Conservation (phyloP, 2,797 vertebrate genomes). For the Luscinia megarhynchos region DNA sequence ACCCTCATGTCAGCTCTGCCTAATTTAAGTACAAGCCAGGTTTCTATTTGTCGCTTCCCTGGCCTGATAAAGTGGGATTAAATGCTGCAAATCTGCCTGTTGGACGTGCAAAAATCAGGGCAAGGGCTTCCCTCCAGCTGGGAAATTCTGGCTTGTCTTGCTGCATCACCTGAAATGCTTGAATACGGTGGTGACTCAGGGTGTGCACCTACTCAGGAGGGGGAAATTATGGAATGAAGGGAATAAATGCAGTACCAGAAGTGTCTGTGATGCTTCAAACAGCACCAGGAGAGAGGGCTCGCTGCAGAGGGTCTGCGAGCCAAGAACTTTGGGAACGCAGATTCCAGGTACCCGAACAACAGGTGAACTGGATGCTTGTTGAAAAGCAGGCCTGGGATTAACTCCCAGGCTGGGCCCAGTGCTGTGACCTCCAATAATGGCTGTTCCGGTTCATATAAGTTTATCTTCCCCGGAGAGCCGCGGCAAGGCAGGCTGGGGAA, state of each 20-base stretch:
- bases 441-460: neutral
- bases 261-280: neutral
- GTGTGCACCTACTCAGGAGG: neutral
- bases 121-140: neutral
- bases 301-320: fast-evolving
- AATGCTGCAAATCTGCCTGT: neutral
- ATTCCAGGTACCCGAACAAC: neutral
- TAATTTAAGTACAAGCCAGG: neutral
- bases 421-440: neutral
- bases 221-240: neutral
- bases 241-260: fast-evolving
- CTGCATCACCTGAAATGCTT: neutral
- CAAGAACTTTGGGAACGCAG: neutral
- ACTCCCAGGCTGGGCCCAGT: neutral
- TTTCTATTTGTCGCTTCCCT: neutral
- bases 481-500: neutral
- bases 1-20: neutral
- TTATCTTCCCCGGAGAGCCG: neutral
- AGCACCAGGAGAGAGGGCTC: neutral
- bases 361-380: neutral
- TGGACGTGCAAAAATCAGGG: neutral
- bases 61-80: neutral
- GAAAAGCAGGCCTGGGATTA: neutral
- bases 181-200: fast-evolving
- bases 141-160: neutral